Conservation (phyloP, 2,113 vertebrate species). For the Petrocephalus microphthalmus region DNA sequence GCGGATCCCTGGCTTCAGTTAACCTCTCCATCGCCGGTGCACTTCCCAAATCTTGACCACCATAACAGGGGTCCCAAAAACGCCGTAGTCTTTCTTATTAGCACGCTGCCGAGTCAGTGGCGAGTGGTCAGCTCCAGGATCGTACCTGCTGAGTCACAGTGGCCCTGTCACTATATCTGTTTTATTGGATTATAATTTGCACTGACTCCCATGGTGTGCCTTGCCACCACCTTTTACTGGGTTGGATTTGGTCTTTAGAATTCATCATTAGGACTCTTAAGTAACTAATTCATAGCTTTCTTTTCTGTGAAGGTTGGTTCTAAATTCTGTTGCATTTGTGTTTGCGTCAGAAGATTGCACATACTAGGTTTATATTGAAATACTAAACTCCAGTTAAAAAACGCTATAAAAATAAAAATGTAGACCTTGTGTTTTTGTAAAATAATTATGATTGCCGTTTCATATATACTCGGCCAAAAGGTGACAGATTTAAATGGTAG, state of each 20-base stretch:
- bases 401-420: background rate
- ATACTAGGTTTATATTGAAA: background rate
- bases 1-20: conserved; percentile 32
- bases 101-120: conserved; percentile 38
- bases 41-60: conserved; percentile 32
- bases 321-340: background rate
- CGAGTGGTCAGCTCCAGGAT: conserved; percentile 36
- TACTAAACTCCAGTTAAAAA: background rate
- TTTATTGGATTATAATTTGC: conserved; percentile 24
- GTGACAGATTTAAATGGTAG: background rate
- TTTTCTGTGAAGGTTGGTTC: background rate
- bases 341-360: background rate
- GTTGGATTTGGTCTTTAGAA: background rate
- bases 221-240: background rate
- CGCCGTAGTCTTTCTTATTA: conserved; percentile 34
- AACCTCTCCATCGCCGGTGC: conserved; percentile 39
- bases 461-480: background rate
- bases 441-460: background rate
- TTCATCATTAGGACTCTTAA: background rate
- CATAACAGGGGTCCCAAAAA: background rate
- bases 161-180: background rate
- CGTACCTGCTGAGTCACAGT: conserved; percentile 25
- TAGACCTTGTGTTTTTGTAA: background rate
- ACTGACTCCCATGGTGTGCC: conserved; percentile 10
- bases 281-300: background rate